Conservation (phyloP, 1,140 invertebrate species). For the Hydropsyche tenuis region DNA sequence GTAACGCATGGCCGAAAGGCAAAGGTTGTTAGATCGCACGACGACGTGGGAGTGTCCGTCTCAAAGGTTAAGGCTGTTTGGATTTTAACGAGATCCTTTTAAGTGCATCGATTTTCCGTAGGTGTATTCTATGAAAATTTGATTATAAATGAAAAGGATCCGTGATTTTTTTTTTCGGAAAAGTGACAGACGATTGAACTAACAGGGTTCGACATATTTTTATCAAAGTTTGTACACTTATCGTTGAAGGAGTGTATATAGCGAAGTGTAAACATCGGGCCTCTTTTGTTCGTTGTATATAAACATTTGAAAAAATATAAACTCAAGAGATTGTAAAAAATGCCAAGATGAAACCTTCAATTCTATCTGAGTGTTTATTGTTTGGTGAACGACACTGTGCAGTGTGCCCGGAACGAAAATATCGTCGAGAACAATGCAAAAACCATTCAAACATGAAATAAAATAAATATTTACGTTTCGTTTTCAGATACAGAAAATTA, state of each 20-base stretch:
- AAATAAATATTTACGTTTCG: conserved; percentile 1
- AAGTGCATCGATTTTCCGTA: too few species aligned
- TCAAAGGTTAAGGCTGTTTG: conserved; percentile 15
- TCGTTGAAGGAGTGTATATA: background rate
- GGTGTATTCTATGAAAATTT: too few species aligned
- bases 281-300: background rate
- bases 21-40: conserved; percentile 11
- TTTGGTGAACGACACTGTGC: conserved; percentile 2
- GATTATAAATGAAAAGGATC: too few species aligned
- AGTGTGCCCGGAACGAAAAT: conserved; percentile 3
- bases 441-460: background rate
- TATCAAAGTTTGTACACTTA: too few species aligned
- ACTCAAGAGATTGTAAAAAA: conserved; percentile 4
- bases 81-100: conserved; percentile 10
- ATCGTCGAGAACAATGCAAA: background rate
- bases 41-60: background rate
- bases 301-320: background rate
- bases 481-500: too few species aligned
- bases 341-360: conserved; percentile 12
- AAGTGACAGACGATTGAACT: too few species aligned
- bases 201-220: too few species aligned
- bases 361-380: conserved; percentile 4
- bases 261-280: background rate
- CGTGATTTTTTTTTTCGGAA: too few species aligned
- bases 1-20: conserved; percentile 19